Percentiles rank a stretch among this genome's conserved stretches.
phyloP scores from a whole-genome alignment of 2,113 vertebrate genomes.

The Nothoprocta pentlandii region DNA sequence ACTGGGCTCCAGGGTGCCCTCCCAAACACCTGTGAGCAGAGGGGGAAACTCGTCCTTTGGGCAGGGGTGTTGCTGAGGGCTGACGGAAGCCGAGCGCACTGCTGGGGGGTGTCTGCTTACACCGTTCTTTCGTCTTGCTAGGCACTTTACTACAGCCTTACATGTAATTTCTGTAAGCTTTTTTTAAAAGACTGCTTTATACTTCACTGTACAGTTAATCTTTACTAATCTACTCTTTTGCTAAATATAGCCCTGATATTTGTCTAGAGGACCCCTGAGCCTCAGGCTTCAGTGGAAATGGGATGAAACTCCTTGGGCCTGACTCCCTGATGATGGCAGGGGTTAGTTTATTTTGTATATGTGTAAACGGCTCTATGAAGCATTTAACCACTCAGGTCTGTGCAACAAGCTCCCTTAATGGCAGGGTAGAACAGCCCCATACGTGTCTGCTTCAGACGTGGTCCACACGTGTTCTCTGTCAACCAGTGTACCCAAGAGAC shows the following conservation, averaged over 20 bases:
- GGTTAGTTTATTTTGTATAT: constrained; percentile 42
- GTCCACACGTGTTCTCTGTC: not conserved
- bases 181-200: constrained; percentile 61
- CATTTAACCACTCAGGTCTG: not conserved
- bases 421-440: not conserved
- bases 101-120: not conserved
- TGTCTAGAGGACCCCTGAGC: not conserved
- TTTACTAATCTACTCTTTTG: constrained; percentile 45
- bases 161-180: constrained; percentile 24
- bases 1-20: not conserved
- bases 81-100: not conserved
- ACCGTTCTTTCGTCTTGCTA: constrained; percentile 43
- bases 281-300: constrained; percentile 6
- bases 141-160: constrained; percentile 65
- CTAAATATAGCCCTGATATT: constrained; percentile 25
- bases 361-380: not conserved
- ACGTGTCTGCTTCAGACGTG: not conserved
- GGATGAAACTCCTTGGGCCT: not conserved
- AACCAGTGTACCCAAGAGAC: not conserved
- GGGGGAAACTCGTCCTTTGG: not conserved
- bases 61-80: not conserved
- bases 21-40: not conserved
- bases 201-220: constrained; percentile 53
- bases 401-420: not conserved
- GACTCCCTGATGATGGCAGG: not conserved